Evolutionary conservation across 2,888 invertebrate species (phyloP), one percentile per base, ranked within the genome.

Genomic region (Pollenia griseotomentosa): DNA sequence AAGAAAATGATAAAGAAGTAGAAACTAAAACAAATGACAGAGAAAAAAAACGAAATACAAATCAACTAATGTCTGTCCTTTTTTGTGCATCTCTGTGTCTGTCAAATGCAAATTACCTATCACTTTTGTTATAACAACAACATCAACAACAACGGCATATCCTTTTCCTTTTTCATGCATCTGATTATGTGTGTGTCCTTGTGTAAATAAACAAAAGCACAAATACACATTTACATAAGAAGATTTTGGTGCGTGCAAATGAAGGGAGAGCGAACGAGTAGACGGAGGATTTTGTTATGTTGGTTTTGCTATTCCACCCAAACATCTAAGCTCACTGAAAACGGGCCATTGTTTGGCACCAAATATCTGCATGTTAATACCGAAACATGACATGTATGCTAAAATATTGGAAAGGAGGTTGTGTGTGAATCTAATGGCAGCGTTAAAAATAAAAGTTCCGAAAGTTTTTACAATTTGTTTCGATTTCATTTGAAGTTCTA

Each of bases 31-130:
- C 75, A 75, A 83, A 83, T 42, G 68, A 19, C 61, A 68, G n/a
- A 44, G 51, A 0, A 42, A 48, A 10, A 48, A 40, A 33, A 16
- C n/a, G 6, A 59, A 46, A 19, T 40, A 57, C 65, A 65, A 81
- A 71, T 63, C 23, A 80, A 81, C 71, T 73, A 71, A 81, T 73
- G 65, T 73, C 44, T 73, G 55, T 73, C 55, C 33, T 59, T 16
- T 23, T 73, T 6, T 68, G 12, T 57, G 80, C 75, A 80, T 83
- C 61, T 57, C 70, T 80, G 75, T 83, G 81, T 86, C 92, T 92
- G 92, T 91, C 92, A 92, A 91, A 92, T 92, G 92, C 92, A 92
- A 92, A 92, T 92, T 91, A 92, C 92, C 91, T 89, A 90, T 91
- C 91, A 91, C 91, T 92, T 91, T 88, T 88, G 88, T 78, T 53